Base-by-base conservation (phyloP, 1,140 invertebrate genomes). In the Centruroides sculpturatus region DNA sequence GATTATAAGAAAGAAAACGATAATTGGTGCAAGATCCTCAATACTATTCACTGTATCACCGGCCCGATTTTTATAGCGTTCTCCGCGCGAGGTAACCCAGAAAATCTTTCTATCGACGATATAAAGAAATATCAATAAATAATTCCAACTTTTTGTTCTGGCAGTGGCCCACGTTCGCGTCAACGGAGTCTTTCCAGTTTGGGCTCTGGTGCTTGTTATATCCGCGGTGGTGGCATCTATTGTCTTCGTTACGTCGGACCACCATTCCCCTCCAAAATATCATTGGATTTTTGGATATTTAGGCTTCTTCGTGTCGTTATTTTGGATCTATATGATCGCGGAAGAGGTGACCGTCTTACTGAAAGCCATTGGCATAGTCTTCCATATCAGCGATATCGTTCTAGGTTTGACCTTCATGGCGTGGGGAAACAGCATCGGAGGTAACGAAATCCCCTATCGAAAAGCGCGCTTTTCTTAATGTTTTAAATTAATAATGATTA, bases 401-500 rank as follows among this genome's bases (percentile, higher is more conserved):
- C 72, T 86, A 10, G 84, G 84, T 41, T 74, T 86, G 52, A 85
- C 83, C 11, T 74, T 85, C 41, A 74, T 86, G 13, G 83, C 84
- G 0, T 85, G 83, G 83, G 82, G 82, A 41, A 86, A 86, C 71
- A 82, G 80, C 70, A 74, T 86, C 57, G 81, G 82, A 66, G 81
- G 81, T 82, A 74, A 76, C 71, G 72, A 58, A 54, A 47, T 56
- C 47, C 23, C 23, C 23, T 23, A 23, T 23, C 23, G 23, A 23
- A 23, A 23, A 23, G 23, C 23, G 2, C 23, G 23, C 2, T 23
- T 23, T 23, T 23, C 23, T 23, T 23, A 23, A 23, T 23, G 2
- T 23, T 23, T 23, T 23, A 23, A 23, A 0, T 2, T 0, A 23
- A 23, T 23, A 23, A 23, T 23, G 2, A 23, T 23, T 23, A 23